Evolutionary conservation across 2,888 invertebrate genomes (phyloP).

Genomic region (Julus scanicus): DNA sequence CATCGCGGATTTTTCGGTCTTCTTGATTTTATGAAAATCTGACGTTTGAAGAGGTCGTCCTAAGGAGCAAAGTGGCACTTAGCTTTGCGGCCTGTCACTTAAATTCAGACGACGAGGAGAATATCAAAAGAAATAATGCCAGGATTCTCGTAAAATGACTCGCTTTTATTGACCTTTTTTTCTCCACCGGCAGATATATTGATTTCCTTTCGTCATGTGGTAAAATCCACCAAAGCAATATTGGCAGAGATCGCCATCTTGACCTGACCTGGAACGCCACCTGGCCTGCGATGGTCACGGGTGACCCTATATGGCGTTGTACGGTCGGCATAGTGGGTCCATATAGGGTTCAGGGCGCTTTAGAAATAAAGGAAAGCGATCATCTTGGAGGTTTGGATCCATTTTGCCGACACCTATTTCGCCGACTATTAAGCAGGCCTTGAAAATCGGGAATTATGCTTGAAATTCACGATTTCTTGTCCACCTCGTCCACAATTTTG

Average conservation of each 20-base stretch:
- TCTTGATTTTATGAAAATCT: constrained; percentile 33
- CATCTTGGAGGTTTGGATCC: too few relatives aligned
- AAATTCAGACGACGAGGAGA: constrained; percentile 34
- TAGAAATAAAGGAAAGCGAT: too few relatives aligned
- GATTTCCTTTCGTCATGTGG: not conserved
- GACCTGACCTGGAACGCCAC: constrained; percentile 2
- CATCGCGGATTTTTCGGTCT: not conserved
- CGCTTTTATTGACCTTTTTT: constrained; percentile 4
- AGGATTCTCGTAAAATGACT: constrained; percentile 23
- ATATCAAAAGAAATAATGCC: constrained; percentile 39
- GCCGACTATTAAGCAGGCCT: too few relatives aligned
- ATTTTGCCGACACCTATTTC: too few relatives aligned
- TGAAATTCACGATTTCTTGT: too few relatives aligned
- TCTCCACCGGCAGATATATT: not conserved
- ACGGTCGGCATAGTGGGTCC: too few relatives aligned
- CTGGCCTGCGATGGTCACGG: not conserved
- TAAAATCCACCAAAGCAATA: not conserved
- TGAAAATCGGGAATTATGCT: too few relatives aligned
- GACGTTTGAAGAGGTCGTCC: constrained; percentile 18
- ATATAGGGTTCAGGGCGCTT: too few relatives aligned
- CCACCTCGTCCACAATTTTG: too few relatives aligned
- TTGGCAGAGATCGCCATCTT: constrained; percentile 4
- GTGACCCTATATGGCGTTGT: not conserved
- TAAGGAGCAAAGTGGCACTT: constrained; percentile 20
- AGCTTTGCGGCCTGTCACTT: constrained; percentile 39